A percentile compares a stretch with the other conserved stretches of the same genome.
These are phyloP conservation scores for Macropis europaea DNA, from an alignment of 2,888 invertebrate genomes.

Conservation along the genomic window DNA sequence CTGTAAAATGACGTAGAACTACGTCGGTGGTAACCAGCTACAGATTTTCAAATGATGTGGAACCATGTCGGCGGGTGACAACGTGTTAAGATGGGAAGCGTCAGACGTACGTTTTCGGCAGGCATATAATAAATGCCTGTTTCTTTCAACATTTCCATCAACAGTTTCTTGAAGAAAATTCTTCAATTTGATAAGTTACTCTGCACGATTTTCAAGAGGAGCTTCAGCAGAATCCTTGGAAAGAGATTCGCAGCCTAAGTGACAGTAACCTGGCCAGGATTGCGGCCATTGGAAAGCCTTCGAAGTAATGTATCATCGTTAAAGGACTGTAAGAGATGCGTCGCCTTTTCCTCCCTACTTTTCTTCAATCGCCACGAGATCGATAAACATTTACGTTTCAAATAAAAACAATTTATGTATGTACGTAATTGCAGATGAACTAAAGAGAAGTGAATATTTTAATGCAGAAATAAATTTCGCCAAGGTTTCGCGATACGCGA, in stretches of 20 bases:
- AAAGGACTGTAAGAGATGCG: slow-evolving; percentile 67
- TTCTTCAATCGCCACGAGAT: slow-evolving; percentile 1
- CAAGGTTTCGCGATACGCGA: no score
- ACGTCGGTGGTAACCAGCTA: no score
- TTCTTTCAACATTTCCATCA: not conserved
- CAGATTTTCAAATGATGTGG: no score
- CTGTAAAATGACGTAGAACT: no score
- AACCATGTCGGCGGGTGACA: no score
- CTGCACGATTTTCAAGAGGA: slow-evolving; percentile 18
- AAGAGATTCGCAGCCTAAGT: slow-evolving; percentile 56
- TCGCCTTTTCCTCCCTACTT: slow-evolving; percentile 8
- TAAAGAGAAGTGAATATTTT: no score
- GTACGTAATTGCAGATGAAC: no score
- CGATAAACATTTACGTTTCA: slow-evolving; percentile 13
- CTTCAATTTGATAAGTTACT: slow-evolving; percentile 1
- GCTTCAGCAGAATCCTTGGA: slow-evolving; percentile 28
- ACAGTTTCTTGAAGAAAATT: no score
- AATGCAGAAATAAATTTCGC: no score
- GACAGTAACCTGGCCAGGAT: slow-evolving; percentile 62
- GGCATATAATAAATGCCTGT: not conserved
- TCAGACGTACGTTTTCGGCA: no score
- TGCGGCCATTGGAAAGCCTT: slow-evolving; percentile 61
- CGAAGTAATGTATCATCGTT: slow-evolving; percentile 73
- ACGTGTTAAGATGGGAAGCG: no score
- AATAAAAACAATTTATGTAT: no score